Evolutionary conservation across 1,140 invertebrate species (phyloP), one percentile per base, ranked within the genome.

Genomic region (Babylonia areolata): DNA sequence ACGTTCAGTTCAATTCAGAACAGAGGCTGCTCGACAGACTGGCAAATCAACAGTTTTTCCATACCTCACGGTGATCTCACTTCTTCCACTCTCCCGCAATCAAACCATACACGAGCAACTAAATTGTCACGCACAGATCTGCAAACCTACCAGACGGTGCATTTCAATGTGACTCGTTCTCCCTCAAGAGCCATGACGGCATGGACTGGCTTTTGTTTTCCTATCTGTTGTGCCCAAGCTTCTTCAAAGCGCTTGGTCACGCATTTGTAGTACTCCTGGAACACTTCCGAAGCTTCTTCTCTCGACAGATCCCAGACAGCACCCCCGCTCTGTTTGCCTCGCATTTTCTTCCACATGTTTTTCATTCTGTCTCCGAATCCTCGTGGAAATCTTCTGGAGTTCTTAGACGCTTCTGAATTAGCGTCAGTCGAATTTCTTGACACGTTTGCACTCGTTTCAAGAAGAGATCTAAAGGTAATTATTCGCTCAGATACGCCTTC

Each of bases 211-310:
- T 88, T 81, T 6, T 58, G 51, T 12, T 85, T 71, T 23, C 85
- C 82, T 23, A 71, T 85, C 23, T 84, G 54, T 0, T 54, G 17
- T 3, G 17, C 11, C 64, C 6, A 2, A 17, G 64, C 82, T 46
- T 71, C 69, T 73, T 85, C 75, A 11, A 81, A 84, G 6, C 51
- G 31, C n/a, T 88, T 69, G 28, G 35, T 81, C n/a, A 89, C 46
- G 75, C 88, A 88, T 31, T 86, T 40, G 46, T 89, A 87, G 64
- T 90, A 89, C 31, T 86, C 40, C 6, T 88, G 46, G 79, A 86
- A 88, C 31, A 87, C 39, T 64, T 82, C 54, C n/a, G 84, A 58
- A 23, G 81, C 81, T 75, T 90, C 85, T 51, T 87, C 73, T 42
- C 81, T 79, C 0, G 83, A 84, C 31, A 85, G 78, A 75, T 75